Conservation (phyloP, 1,140 invertebrate species). For the Lasaia peninsularis region DNA sequence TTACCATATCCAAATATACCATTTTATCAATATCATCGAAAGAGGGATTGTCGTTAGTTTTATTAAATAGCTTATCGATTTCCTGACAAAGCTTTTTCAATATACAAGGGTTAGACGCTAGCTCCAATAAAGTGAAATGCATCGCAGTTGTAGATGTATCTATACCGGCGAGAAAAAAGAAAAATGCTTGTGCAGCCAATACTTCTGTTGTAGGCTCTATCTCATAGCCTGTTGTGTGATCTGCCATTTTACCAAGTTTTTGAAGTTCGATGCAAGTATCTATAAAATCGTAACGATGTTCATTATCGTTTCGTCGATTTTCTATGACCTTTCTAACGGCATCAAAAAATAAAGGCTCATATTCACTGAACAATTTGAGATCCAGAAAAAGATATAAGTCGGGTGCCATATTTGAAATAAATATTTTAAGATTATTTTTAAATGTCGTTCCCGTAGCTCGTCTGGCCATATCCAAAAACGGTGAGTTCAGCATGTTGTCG, state of each 20-base stretch:
- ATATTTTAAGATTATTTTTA: slow-evolving; percentile 27
- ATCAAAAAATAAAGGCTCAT: slow-evolving; percentile 37
- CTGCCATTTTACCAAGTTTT: slow-evolving; percentile 34
- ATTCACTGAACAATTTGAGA: slow-evolving; percentile 35
- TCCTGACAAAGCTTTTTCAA: slow-evolving; percentile 61
- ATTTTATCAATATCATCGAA: slow-evolving; percentile 63
- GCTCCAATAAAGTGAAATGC: slow-evolving; percentile 53
- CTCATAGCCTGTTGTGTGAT: slow-evolving; percentile 30
- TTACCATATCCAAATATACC: slow-evolving; percentile 74
- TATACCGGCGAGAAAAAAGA: slow-evolving; percentile 78
- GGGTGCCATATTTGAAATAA: slow-evolving; percentile 22
- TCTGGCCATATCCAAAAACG: slow-evolving; percentile 36
- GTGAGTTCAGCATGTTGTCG: slow-evolving; percentile 34
- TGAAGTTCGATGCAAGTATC: slow-evolving; percentile 40
- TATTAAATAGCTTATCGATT: slow-evolving; percentile 51
- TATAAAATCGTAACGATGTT: slow-evolving; percentile 38
- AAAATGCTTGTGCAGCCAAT: slow-evolving; percentile 71
- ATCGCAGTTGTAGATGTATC: slow-evolving; percentile 68
- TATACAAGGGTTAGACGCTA: slow-evolving; percentile 57
- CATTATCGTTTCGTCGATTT: slow-evolving; percentile 19
- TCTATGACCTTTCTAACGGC: slow-evolving; percentile 34
- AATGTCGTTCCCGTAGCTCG: slow-evolving; percentile 22
- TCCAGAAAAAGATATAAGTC: slow-evolving; percentile 30
- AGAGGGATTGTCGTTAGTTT: slow-evolving; percentile 42
- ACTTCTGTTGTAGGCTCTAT: slow-evolving; percentile 54